These are phyloP conservation scores for Brachymystax lenok DNA, from an alignment of 2,797 vertebrate species.

Conservation along the genomic window DNA sequence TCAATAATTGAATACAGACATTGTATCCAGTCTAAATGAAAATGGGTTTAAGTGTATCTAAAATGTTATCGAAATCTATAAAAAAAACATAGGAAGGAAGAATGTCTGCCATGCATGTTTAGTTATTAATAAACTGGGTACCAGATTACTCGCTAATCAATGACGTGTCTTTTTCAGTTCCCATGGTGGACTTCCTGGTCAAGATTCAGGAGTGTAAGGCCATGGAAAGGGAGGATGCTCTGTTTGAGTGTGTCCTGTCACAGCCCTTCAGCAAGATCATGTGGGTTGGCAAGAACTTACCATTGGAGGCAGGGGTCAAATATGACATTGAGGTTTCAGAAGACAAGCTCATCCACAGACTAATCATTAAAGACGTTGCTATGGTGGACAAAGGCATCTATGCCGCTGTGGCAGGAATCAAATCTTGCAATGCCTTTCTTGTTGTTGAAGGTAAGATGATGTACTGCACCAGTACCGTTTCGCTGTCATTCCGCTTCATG, in stretches of 20 bases:
- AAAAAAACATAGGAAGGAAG: not conserved
- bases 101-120: not conserved
- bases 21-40: not conserved
- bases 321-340: constrained; percentile 77
- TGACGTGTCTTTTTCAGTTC: constrained; percentile 53
- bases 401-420: constrained; percentile 73
- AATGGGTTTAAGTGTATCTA: not conserved
- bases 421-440: constrained; percentile 83
- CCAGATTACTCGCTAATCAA: not conserved
- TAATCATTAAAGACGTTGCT: constrained; percentile 75
- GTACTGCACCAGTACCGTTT: not conserved
- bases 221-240: constrained; percentile 69
- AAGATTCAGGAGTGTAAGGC: constrained; percentile 75
- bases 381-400: constrained; percentile 83
- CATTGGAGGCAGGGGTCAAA: constrained; percentile 71
- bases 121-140: too few relatives aligned
- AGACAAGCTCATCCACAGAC: constrained; percentile 81
- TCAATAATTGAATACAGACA: not conserved
- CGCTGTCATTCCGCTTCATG: not conserved
- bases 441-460: constrained; percentile 81
- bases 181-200: constrained; percentile 71
- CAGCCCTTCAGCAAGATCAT: constrained; percentile 71
- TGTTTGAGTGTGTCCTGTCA: constrained; percentile 80
- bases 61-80: not conserved
- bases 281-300: constrained; percentile 79